phyloP scores from a whole-genome alignment of 2,113 vertebrate genomes.

The Pipra filicauda region DNA sequence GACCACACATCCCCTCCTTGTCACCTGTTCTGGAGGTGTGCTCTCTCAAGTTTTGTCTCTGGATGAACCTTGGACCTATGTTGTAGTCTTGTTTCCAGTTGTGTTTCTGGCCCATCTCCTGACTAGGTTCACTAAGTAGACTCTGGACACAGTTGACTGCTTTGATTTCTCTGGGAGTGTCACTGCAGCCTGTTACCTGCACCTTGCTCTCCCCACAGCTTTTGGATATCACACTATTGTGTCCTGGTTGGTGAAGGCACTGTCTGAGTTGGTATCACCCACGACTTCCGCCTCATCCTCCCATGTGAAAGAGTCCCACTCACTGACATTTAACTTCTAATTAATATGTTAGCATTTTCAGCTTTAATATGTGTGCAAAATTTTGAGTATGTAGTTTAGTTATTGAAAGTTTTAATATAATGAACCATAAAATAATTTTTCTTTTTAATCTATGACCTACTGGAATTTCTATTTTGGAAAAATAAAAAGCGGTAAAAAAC shows the following conservation, averaged over 20 bases:
- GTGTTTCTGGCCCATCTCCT: neutral
- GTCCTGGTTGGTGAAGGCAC: neutral
- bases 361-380: accelerated
- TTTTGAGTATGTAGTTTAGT: neutral
- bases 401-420: neutral
- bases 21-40: neutral
- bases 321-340: neutral
- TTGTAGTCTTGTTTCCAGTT: neutral
- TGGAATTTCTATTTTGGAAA: neutral
- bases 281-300: neutral
- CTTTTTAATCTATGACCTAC: neutral
- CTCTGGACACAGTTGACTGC: neutral
- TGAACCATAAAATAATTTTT: neutral
- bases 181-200: neutral
- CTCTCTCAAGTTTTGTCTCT: neutral
- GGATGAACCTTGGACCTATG: neutral
- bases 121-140: neutral
- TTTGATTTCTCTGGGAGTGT: neutral
- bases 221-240: accelerated
- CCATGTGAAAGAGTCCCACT: neutral
- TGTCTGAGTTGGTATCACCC: neutral
- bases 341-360: neutral
- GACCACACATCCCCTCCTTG: accelerated
- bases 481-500: neutral
- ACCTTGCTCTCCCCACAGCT: neutral